A percentile compares a stretch with the other conserved stretches of the same genome.
Evolutionary conservation across 2,113 vertebrate genomes (phyloP).

Genomic region (Chaetorhynchus papuensis): DNA sequence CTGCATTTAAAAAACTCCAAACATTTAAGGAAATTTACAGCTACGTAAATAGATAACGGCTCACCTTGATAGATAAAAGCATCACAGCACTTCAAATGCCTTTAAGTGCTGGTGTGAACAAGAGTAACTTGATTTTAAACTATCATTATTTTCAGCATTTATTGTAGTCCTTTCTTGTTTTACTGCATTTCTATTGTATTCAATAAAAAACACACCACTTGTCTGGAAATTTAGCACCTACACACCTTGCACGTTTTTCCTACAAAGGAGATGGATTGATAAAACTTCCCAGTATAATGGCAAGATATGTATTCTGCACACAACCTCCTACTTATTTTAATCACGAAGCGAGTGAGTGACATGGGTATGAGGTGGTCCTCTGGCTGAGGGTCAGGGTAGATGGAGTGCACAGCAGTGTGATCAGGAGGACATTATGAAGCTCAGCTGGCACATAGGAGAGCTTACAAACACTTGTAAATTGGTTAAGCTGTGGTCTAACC

Average conservation of each 20-base stretch:
- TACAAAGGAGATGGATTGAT: background rate
- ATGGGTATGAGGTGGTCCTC: background rate
- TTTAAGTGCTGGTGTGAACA: background rate
- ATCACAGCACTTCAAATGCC: background rate
- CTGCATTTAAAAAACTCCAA: background rate
- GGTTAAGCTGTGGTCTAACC: background rate
- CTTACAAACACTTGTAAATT: background rate
- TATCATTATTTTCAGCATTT: background rate
- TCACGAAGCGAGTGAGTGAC: background rate
- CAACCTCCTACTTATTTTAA: background rate
- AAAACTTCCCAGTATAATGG: background rate
- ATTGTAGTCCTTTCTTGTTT: background rate
- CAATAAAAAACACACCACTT: background rate
- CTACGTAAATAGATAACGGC: background rate
- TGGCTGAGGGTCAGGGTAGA: background rate
- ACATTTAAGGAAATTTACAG: background rate
- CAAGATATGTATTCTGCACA: background rate
- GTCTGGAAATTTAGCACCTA: background rate
- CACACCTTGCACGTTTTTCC: background rate
- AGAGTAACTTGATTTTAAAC: background rate
- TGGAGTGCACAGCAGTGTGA: background rate
- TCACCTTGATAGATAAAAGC: background rate
- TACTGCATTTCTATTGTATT: background rate
- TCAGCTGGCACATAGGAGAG: background rate
- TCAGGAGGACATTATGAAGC: background rate